Base-by-base conservation (phyloP, 2,888 invertebrate species). In the Unio pictorum region DNA sequence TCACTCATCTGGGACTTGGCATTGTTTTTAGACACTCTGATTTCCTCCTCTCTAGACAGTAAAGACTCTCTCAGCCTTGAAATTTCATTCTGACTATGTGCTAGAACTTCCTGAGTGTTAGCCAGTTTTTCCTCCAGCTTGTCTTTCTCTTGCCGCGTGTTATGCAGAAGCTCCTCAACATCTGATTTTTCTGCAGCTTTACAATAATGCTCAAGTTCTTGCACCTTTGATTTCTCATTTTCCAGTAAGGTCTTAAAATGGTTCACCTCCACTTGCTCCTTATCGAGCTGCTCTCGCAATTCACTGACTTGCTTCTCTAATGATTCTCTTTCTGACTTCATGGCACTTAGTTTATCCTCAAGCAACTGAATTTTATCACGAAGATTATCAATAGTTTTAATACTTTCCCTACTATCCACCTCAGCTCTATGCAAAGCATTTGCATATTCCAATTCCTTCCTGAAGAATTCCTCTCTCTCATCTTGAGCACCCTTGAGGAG, bases 1-100 rank as follows among this genome's bases (percentile, higher is more conserved):
- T 96, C 95, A 1, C 94, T 94, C 78, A 95, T 93, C 11, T 95
- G 94, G 30, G 94, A 95, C 89, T 95, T 96, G n/a, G 96, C 95
- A 88, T 94, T 96, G 86, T 95, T 96, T 76, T 95, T 93, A 26
- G 78, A 72, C 78, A 93, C 93, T 91, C 93, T 94, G 80, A 85
- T 93, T 86, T 95, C 94, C 84, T 95, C 94, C 73, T 93, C 93
- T 55, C 94, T 90, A 23, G 92, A 92, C 3, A 92, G 92, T n/a
- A 94, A 90, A 76, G 94, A 93, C 83, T 95, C 94, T 80, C 92
- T 92, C 8, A 94, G 87, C 64, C 93, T 92, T 62, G 92, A 92
- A 61, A 93, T 92, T 87, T 95, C 94, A 81, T 94, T 93, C 84
- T 94, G 93, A 71, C 93, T 93, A 60, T 93, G 92, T 1, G 94